Conservation (phyloP, 2,113 vertebrate species). For the Nipponia nippon region DNA sequence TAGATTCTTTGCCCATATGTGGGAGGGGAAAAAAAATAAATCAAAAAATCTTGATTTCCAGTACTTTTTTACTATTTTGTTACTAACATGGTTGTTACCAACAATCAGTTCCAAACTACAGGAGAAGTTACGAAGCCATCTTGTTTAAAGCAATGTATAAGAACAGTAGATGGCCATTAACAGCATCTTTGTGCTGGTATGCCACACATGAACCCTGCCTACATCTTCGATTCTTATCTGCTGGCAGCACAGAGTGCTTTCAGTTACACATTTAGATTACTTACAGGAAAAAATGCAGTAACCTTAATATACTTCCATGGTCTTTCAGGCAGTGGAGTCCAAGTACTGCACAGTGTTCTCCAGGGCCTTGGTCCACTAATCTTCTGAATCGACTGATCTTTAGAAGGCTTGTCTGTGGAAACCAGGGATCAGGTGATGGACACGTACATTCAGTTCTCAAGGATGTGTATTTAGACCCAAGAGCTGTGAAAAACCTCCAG, state of each 20-base stretch:
- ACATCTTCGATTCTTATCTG: not conserved
- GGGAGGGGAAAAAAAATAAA: not conserved
- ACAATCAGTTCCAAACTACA: not conserved
- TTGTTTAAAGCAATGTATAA: not conserved
- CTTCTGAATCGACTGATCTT: not conserved
- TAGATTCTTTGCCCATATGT: not conserved
- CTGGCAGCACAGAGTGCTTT: not conserved
- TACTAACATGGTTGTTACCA: not conserved
- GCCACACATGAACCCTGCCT: not conserved
- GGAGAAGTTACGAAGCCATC: not conserved
- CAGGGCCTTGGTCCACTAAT: not conserved
- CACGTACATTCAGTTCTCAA: not conserved
- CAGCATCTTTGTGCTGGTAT: not conserved
- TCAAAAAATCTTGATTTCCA: fast-evolving
- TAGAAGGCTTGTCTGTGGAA: not conserved
- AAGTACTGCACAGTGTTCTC: not conserved
- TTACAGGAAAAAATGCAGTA: not conserved
- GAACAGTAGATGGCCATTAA: not conserved
- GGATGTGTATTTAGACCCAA: not conserved
- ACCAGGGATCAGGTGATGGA: not conserved
- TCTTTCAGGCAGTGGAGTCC: not conserved
- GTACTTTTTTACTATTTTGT: not conserved
- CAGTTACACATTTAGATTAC: not conserved
- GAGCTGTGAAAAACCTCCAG: not conserved
- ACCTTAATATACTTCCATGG: not conserved